These are phyloP conservation scores for Drosophila simulans DNA, from an alignment of 1,140 invertebrate species.

Conservation along the genomic window DNA sequence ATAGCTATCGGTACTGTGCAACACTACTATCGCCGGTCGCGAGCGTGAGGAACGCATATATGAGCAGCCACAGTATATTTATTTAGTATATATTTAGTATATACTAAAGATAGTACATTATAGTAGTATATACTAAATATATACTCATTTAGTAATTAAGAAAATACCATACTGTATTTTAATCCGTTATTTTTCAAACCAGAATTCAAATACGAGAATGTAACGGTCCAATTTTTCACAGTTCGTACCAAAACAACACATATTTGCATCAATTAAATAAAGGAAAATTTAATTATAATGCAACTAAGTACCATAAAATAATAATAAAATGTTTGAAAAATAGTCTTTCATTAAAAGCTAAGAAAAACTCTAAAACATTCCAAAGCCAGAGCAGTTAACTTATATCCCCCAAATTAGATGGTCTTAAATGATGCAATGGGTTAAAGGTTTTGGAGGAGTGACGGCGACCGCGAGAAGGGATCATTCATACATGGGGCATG, in stretches of 20 bases:
- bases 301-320: too few species aligned
- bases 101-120: too few species aligned
- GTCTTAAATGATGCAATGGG: not conserved
- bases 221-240: not conserved
- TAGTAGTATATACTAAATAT: too few species aligned
- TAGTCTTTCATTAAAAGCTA: too few species aligned
- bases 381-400: not conserved
- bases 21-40: not conserved
- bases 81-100: too few species aligned
- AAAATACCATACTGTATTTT: too few species aligned
- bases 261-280: too few species aligned
- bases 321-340: too few species aligned
- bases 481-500: slow-evolving; percentile 30
- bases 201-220: not conserved
- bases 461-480: slow-evolving; percentile 13
- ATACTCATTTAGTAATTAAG: too few species aligned
- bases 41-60: not conserved
- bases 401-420: not conserved
- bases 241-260: too few species aligned
- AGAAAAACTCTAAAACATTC: too few species aligned
- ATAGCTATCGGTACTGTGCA: not conserved
- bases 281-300: too few species aligned
- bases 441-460: not conserved
- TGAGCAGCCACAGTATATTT: not conserved
- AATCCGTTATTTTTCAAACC: not conserved